phyloP scores from a whole-genome alignment of 2,888 invertebrate species.

The Ptilodon capucinus region DNA sequence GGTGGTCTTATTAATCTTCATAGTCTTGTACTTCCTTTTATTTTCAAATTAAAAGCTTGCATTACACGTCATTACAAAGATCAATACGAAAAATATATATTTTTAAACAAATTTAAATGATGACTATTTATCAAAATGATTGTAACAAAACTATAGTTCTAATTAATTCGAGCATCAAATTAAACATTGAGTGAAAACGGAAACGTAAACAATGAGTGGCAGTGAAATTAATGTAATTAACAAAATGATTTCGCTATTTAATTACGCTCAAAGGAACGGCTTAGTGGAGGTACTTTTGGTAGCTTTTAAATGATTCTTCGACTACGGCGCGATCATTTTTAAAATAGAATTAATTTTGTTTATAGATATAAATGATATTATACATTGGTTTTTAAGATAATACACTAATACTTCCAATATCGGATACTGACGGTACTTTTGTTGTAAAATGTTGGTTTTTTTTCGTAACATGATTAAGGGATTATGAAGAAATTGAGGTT shows the following conservation, averaged over 20 bases:
- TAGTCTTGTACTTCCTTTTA: too few species aligned
- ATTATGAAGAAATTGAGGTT: conserved; percentile 34
- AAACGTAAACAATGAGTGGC: conserved; percentile 27
- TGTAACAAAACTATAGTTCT: too few species aligned
- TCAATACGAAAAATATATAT: too few species aligned
- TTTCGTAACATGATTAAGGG: conserved; percentile 20
- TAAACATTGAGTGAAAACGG: conserved; percentile 19
- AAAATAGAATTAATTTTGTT: too few species aligned
- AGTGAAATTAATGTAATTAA: conserved; percentile 37
- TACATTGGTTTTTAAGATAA: background rate
- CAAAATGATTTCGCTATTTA: conserved; percentile 35
- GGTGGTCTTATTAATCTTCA: too few species aligned
- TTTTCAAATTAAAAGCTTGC: too few species aligned
- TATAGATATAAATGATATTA: too few species aligned
- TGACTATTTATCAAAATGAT: too few species aligned
- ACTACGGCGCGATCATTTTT: background rate
- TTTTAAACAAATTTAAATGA: too few species aligned
- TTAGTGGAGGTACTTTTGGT: conserved; percentile 7
- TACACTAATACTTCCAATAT: too few species aligned
- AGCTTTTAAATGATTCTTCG: background rate
- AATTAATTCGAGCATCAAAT: conserved; percentile 9
- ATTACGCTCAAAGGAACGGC: conserved; percentile 27
- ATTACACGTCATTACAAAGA: too few species aligned
- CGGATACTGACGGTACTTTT: too few species aligned
- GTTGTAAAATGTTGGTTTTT: conserved; percentile 22